Conservation (phyloP, 2,797 vertebrate genomes). For the Rhabdomys pumilio region DNA sequence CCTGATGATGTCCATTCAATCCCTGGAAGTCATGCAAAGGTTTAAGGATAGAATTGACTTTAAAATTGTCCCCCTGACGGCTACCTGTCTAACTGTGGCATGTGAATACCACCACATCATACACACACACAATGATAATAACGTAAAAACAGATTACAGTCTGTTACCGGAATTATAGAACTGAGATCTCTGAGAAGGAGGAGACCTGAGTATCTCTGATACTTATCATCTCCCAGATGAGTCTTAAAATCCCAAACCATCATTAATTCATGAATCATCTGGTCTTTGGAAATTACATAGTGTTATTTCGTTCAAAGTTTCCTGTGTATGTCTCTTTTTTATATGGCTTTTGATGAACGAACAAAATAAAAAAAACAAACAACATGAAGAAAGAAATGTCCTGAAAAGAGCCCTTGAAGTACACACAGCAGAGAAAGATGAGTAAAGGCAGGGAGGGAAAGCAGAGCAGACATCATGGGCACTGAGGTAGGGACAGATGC, state of each 20-base stretch:
- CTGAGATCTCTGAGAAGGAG: background rate
- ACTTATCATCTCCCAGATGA: background rate
- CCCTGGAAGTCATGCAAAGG: background rate
- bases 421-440: background rate
- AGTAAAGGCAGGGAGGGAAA: conserved; percentile 1
- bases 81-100: background rate
- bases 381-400: background rate
- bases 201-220: background rate
- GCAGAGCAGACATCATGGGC: background rate
- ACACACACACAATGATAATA: background rate
- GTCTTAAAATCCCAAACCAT: background rate
- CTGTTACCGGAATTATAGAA: background rate
- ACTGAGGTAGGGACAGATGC: background rate
- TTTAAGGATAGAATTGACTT: background rate
- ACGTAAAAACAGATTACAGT: background rate
- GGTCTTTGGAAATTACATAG: background rate
- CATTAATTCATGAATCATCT: background rate
- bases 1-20: background rate
- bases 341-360: background rate
- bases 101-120: background rate
- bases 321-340: background rate
- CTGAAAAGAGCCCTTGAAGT: conserved; percentile 38
- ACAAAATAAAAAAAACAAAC: background rate
- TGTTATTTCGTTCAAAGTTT: background rate
- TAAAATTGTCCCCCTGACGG: background rate